Evolutionary conservation across 2,797 vertebrate genomes (phyloP).

Genomic region (Corythornis leucogaster): DNA sequence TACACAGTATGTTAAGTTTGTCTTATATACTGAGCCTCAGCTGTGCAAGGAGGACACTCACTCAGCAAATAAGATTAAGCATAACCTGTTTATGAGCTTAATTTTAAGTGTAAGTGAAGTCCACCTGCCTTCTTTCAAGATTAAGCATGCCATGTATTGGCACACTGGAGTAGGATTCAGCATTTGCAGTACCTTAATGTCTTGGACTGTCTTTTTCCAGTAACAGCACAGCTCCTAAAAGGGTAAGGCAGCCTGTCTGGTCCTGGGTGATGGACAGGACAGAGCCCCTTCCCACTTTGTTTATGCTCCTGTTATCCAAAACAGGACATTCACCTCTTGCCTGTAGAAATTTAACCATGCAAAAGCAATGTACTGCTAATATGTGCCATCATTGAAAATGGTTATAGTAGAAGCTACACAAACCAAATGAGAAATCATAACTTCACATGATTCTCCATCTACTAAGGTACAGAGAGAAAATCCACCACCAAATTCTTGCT

Average conservation of each 20-base stretch:
- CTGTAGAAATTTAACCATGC: background rate
- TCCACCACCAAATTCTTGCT: background rate
- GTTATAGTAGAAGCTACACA: background rate
- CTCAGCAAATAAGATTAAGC: background rate
- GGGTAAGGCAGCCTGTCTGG: background rate
- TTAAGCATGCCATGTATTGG: no score
- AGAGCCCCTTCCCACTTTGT: background rate
- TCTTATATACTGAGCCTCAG: no score
- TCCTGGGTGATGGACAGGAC: background rate
- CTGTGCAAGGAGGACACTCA: background rate
- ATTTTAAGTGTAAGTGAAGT: background rate
- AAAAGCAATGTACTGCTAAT: background rate
- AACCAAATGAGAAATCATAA: background rate
- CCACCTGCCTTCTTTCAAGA: background rate
- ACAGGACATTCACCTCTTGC: background rate
- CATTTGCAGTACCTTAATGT: background rate
- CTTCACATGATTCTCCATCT: background rate
- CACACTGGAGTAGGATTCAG: background rate
- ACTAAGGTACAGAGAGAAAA: background rate
- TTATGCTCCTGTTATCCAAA: background rate
- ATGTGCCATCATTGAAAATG: background rate
- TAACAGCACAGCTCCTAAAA: background rate
- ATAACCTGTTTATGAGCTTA: rapidly evolving
- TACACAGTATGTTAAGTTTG: rapidly evolving
- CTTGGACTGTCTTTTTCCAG: background rate